Base-by-base conservation (phyloP, 2,797 vertebrate genomes). In the Acipenser transmontanus region DNA sequence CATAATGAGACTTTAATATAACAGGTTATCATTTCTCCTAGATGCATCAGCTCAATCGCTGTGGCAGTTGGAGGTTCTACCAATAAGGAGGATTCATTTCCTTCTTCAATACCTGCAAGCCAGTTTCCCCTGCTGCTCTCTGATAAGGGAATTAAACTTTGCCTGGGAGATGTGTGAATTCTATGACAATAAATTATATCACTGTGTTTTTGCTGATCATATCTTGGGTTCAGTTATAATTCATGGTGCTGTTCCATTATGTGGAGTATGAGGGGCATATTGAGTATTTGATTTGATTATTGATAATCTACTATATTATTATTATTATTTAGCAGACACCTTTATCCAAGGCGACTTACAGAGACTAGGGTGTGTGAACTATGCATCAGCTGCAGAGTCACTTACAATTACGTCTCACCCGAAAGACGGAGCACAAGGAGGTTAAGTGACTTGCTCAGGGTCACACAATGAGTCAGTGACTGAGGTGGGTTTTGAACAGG, bases 1-100 rank as follows among this genome's bases (percentile, higher is more conserved):
- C 63, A 49, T 69, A 60, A 63, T 66, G 64, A 65, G 60, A 34
- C 64, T 62, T 61, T 50, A 63, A 66, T 59, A 20, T 65, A 20
- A 47, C 65, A 13, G 8, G 17, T 70, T 59, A 62, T 63, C 61
- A 50, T 59, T 50, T 3, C 34, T 3, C 61, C 59, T 57, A 11
- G 64, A 60, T 8, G 48, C 50, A 20, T 66, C 51, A 62, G 47
- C 13, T 63, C 51, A 52, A 7, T 63, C 48, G 50, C 49, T 49
- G 65, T 51, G 51, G 59, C 65, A 59, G 52, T 50, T 65, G 59
- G 47, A 64, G 52, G 34, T 60, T 59, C 4, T 49, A 50, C 54
- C 54, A 12, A 11, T 57, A 49, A 59, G 52, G 13, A 52, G 11
- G 47, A 59, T 66, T 70, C 47, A 70, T 66, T 48, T 70, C 60